phyloP scores from a whole-genome alignment of 2,797 vertebrate genomes.

The Cetoscarus ocellatus region DNA sequence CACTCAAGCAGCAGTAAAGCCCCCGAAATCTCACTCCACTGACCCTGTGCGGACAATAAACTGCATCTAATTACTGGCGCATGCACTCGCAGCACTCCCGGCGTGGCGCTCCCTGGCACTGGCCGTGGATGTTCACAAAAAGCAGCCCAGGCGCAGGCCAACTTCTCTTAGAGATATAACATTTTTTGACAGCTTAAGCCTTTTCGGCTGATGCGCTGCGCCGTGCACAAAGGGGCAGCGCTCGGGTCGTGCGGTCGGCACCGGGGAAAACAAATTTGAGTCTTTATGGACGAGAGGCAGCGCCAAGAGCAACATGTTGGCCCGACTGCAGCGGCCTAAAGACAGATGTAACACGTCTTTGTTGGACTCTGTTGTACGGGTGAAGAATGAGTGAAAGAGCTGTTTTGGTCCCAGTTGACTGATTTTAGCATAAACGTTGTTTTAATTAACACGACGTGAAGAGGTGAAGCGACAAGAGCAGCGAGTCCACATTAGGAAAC shows the following conservation, averaged over 20 bases:
- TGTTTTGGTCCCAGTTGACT: too few species aligned
- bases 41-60: constrained; percentile 68
- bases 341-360: neutral
- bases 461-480: neutral
- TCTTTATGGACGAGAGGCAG: constrained; percentile 20
- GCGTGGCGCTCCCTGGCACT: constrained; percentile 37
- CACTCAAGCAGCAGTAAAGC: constrained; percentile 78
- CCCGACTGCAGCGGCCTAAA: neutral
- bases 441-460: neutral
- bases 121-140: constrained; percentile 26
- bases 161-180: constrained; percentile 47
- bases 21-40: constrained; percentile 61
- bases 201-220: constrained; percentile 30
- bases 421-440: neutral
- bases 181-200: constrained; percentile 54
- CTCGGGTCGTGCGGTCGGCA: neutral
- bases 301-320: constrained; percentile 56
- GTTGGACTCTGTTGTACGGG: neutral
- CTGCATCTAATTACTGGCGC: constrained; percentile 76
- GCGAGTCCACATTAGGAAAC: neutral
- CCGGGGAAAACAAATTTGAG: constrained; percentile 24
- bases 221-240: constrained; percentile 18
- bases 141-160: constrained; percentile 19
- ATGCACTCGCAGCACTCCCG: constrained; percentile 58
- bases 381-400: neutral